Evolutionary conservation across 2,797 vertebrate genomes (phyloP).

Genomic region (Sphenopsis melanotis): DNA sequence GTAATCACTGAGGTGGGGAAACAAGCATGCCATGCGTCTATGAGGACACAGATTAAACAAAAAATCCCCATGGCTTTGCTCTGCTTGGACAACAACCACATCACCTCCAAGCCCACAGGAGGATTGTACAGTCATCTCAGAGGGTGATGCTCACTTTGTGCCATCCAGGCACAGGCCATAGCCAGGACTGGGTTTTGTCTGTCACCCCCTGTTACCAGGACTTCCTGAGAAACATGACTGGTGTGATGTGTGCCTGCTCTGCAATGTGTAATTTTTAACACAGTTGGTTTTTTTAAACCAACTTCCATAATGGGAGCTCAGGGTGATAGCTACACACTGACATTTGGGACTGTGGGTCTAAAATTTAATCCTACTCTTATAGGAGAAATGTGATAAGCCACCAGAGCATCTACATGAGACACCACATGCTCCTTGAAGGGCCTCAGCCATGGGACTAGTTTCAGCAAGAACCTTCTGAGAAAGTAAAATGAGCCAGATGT

Average conservation of each 20-base stretch:
- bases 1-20: neutral
- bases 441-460: neutral
- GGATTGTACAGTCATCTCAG: neutral
- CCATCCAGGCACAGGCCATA: neutral
- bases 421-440: neutral
- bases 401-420: neutral
- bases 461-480: neutral
- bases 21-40: neutral
- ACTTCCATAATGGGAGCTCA: neutral
- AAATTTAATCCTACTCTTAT: neutral
- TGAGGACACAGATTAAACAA: neutral
- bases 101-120: neutral
- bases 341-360: neutral
- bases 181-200: neutral
- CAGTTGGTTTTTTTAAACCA: neutral
- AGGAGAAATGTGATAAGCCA: neutral
- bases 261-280: neutral
- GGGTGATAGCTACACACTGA: fast-evolving
- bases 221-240: neutral
- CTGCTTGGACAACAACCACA: neutral
- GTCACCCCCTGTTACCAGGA: neutral
- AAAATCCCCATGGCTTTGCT: neutral
- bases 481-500: neutral
- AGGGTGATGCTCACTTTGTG: neutral
- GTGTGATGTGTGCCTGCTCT: neutral